phyloP scores from a whole-genome alignment of 1,140 invertebrate species.

The Drosophila insularis region DNA sequence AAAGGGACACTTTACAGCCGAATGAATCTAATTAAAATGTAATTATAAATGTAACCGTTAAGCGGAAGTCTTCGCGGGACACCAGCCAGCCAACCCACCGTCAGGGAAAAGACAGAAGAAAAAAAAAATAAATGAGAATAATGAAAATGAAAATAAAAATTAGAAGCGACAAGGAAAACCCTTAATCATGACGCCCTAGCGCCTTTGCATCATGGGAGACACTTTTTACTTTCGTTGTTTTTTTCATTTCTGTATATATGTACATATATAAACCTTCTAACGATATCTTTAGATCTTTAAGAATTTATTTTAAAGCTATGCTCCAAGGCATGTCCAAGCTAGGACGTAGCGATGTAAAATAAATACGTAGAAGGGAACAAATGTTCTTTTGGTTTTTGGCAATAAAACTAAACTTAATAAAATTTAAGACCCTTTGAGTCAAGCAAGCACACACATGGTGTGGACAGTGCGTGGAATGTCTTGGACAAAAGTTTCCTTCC shows the following conservation, averaged over 20 bases:
- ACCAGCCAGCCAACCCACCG: conserved; percentile 57
- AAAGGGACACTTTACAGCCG: conserved; percentile 82
- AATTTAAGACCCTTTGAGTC: conserved; percentile 67
- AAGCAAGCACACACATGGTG: conserved; percentile 16
- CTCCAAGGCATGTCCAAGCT: neutral
- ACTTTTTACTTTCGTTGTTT: conserved; percentile 25
- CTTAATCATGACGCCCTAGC: conserved; percentile 76
- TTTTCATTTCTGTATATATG: no score
- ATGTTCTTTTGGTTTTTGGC: conserved; percentile 47
- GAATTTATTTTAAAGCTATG: conserved; percentile 24
- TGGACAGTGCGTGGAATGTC: conserved; percentile 28
- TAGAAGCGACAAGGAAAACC: conserved; percentile 74
- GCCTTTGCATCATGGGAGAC: conserved; percentile 64
- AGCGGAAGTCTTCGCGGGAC: conserved; percentile 82
- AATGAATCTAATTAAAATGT: conserved; percentile 83
- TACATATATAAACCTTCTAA: no score
- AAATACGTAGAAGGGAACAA: conserved; percentile 40
- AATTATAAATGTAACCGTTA: conserved; percentile 82
- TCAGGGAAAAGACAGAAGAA: conserved; percentile 14
- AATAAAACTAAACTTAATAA: conserved; percentile 77
- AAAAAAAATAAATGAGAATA: conserved; percentile 48
- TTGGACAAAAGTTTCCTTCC: conserved; percentile 43
- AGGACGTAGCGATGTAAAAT: neutral
- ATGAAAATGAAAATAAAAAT: conserved; percentile 75
- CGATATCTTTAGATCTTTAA: conserved; percentile 9